A percentile compares a stretch with the other conserved stretches of the same genome.
Evolutionary conservation across 1,140 invertebrate genomes (phyloP).

Genomic region (Drosophila saltans): DNA sequence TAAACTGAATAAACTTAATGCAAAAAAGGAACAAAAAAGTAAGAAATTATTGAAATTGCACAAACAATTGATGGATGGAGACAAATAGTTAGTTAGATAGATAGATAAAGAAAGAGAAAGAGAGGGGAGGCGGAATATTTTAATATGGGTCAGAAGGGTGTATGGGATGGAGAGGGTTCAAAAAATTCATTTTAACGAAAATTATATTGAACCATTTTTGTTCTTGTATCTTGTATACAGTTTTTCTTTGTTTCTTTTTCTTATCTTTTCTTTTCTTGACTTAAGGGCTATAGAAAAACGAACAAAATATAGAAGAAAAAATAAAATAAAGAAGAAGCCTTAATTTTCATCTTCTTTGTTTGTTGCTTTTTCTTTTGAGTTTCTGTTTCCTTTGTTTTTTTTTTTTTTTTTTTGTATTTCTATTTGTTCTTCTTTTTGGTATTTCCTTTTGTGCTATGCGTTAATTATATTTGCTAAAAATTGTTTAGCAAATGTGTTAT

Average conservation of each 20-base stretch:
- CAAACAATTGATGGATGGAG: conserved; percentile 15
- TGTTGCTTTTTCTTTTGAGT: conserved; percentile 50
- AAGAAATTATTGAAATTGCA: conserved; percentile 18
- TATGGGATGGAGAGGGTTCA: no score
- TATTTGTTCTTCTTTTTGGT: conserved; percentile 24
- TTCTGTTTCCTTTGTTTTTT: conserved; percentile 24
- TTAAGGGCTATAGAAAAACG: background rate
- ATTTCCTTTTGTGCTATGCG: conserved; percentile 60
- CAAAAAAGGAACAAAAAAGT: background rate
- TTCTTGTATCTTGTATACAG: background rate
- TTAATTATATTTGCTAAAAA: conserved; percentile 62
- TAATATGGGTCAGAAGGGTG: background rate
- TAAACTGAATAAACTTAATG: conserved; percentile 16
- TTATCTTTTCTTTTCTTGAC: background rate
- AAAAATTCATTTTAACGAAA: background rate
- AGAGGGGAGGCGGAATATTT: background rate
- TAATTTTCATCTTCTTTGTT: conserved; percentile 16
- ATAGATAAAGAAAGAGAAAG: background rate
- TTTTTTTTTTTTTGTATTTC: conserved; percentile 21
- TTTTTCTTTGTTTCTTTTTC: background rate
- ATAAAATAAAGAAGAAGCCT: background rate
- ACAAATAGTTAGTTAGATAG: background rate
- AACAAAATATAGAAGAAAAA: conserved; percentile 3
- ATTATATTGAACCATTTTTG: background rate
- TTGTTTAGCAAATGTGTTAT: conserved; percentile 59